phyloP scores from a whole-genome alignment of 2,113 vertebrate genomes.

The Malurus melanocephalus region DNA sequence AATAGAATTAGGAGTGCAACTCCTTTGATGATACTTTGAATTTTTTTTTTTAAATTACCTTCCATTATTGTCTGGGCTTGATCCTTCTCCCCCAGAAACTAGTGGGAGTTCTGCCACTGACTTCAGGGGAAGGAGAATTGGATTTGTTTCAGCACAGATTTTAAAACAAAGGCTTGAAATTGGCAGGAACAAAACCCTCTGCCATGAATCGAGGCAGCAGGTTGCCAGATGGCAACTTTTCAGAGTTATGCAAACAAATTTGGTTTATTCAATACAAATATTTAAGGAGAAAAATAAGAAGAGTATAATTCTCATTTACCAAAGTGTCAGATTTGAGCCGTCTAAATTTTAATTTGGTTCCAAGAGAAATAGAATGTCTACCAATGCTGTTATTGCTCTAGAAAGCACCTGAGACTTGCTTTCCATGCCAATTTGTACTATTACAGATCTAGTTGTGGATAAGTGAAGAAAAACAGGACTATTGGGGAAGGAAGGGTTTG shows the following conservation, averaged over 20 bases:
- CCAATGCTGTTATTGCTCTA: not conserved
- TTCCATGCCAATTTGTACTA: not conserved
- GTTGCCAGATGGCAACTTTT: slow-evolving; percentile 56
- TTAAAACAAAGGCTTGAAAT: slow-evolving; percentile 55
- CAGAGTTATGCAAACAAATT: slow-evolving; percentile 50
- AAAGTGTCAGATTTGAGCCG: not conserved
- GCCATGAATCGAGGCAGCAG: slow-evolving; percentile 13
- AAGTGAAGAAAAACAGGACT: not conserved
- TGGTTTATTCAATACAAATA: slow-evolving; percentile 48
- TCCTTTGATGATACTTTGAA: slow-evolving; percentile 49
- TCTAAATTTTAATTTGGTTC: not conserved
- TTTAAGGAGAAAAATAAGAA: slow-evolving; percentile 7
- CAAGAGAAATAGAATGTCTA: not conserved
- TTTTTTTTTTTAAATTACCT: slow-evolving; percentile 21
- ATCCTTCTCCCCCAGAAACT: slow-evolving; percentile 32
- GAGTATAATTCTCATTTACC: not conserved
- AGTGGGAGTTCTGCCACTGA: slow-evolving; percentile 45
- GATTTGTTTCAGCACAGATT: slow-evolving; percentile 47
- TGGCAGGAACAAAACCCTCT: slow-evolving; percentile 33
- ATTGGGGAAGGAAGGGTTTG: not conserved
- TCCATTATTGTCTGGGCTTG: slow-evolving; percentile 30
- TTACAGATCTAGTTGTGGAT: not conserved
- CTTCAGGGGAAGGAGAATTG: slow-evolving; percentile 42
- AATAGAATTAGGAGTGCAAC: slow-evolving; percentile 40
- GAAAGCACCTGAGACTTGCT: not conserved